Evolutionary conservation across 1,140 invertebrate genomes (phyloP), one percentile per base, ranked within the genome.

Genomic region (Lasaia peninsularis): DNA sequence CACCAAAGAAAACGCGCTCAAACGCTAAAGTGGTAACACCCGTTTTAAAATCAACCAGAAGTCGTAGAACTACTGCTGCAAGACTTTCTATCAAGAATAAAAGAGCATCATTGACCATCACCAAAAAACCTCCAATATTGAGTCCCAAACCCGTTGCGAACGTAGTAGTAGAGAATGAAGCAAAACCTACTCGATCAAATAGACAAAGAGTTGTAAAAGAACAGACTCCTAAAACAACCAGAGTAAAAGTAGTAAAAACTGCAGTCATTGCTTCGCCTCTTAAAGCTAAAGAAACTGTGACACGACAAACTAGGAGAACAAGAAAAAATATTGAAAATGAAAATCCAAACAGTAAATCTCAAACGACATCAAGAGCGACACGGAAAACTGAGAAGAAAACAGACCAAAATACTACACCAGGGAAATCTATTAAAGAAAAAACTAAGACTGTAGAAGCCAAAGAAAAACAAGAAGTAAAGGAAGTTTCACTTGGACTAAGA

Each of bases 81-180:
- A 12, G 54, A 60, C 14, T 37, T 20, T 48, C 51, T 37, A 63
- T 53, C 2, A 70, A 62, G 20, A 70, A 60, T 35, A 62, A 58
- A 33, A 52, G 63, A 20, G 50, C 65, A 5, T 63, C 67, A n/a
- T 18, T 73, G 3, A 61, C 65, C 12, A 65, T 73, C 8, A 54
- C 54, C 1, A 73, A 73, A 40, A 73, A 70, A 60, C 18, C 58
- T 14, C 70, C 70, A 5, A 40, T 65, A 8, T 52, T 67, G 7
- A 63, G 60, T 24, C 67, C 70, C 0, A 65, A 67, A 54, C 28
- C 21, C 40, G 2, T 8, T 8, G 16, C 35, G 18, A 37, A 58
- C 9, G 9, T 21, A 40, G n/a, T 14, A 12, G 35, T 11, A 60
- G 52, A 59, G 35, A 31, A 3, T 11, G 24, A 33, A 50, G 12